phyloP scores from a whole-genome alignment of 2,797 vertebrate species.

The Catharus ustulatus region DNA sequence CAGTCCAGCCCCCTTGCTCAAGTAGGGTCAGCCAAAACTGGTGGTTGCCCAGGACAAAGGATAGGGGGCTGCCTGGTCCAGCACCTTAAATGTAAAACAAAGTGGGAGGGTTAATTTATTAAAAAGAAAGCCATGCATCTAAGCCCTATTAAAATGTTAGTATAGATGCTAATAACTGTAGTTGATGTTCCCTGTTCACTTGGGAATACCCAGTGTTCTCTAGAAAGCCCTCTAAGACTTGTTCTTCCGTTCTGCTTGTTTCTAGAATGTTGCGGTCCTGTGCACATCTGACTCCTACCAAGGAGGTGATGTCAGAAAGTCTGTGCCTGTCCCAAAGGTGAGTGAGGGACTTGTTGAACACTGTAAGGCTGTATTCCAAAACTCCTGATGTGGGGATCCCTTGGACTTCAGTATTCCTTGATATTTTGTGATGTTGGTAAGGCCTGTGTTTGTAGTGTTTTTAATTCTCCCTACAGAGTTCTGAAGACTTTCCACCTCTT shows the following conservation, averaged over 20 bases:
- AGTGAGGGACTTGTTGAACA: not conserved
- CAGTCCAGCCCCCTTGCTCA: not conserved
- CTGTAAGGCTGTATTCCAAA: not conserved
- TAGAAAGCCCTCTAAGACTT: not conserved
- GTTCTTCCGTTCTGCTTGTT: not conserved
- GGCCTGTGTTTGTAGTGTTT: not conserved
- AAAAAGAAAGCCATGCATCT: not conserved
- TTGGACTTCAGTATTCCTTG: not conserved
- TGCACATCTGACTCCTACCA: not conserved
- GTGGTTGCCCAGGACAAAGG: not conserved
- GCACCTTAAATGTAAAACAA: not conserved
- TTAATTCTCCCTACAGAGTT: conserved; percentile 60
- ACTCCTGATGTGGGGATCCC: not conserved
- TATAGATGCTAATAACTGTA: not conserved
- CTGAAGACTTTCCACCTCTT: conserved; percentile 30
- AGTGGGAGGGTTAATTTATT: not conserved
- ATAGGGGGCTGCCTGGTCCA: not conserved
- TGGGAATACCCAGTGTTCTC: not conserved
- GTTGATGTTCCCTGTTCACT: not conserved
- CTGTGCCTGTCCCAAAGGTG: not conserved
- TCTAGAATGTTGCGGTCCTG: not conserved
- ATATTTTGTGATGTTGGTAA: not conserved
- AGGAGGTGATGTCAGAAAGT: not conserved
- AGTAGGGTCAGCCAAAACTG: not conserved
- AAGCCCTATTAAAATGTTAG: not conserved